phyloP scores from a whole-genome alignment of 1,140 invertebrate genomes.

The Brachionus paranguensis region DNA sequence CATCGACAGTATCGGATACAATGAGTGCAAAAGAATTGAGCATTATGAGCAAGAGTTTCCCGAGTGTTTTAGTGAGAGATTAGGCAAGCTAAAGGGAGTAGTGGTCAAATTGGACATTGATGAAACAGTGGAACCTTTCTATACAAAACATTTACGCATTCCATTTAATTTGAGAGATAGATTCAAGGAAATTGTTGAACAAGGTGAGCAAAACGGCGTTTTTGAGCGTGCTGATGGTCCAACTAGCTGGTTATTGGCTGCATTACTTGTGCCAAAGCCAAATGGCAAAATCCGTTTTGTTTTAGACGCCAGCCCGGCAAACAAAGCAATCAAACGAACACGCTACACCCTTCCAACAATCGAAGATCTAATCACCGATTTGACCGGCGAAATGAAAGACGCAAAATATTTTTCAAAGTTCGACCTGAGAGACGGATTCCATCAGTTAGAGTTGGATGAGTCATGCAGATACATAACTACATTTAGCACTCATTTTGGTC shows the following conservation, averaged over 20 bases:
- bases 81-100: slow-evolving; percentile 5
- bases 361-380: no score
- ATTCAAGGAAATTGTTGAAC: slow-evolving; percentile 42
- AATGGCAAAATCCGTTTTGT: slow-evolving; percentile 45
- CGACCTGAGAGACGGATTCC: slow-evolving; percentile 44
- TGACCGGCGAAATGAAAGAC: slow-evolving; percentile 44
- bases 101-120: background rate
- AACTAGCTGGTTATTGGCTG: slow-evolving; percentile 45
- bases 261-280: slow-evolving; percentile 45
- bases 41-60: background rate
- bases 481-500: no score
- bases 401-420: slow-evolving; percentile 45
- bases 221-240: slow-evolving; percentile 44
- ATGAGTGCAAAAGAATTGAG: background rate
- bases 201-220: slow-evolving; percentile 43
- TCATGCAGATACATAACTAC: slow-evolving; percentile 38
- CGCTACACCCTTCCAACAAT: no score
- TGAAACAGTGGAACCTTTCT: slow-evolving; percentile 38
- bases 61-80: background rate
- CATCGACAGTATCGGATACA: background rate
- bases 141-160: background rate
- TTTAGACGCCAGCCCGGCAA: slow-evolving; percentile 46
- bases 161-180: slow-evolving; percentile 41
- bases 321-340: slow-evolving; percentile 44
- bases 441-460: slow-evolving; percentile 45